These are phyloP conservation scores for Troides oblongomaculatus DNA, from an alignment of 2,888 invertebrate species.

Conservation along the genomic window DNA sequence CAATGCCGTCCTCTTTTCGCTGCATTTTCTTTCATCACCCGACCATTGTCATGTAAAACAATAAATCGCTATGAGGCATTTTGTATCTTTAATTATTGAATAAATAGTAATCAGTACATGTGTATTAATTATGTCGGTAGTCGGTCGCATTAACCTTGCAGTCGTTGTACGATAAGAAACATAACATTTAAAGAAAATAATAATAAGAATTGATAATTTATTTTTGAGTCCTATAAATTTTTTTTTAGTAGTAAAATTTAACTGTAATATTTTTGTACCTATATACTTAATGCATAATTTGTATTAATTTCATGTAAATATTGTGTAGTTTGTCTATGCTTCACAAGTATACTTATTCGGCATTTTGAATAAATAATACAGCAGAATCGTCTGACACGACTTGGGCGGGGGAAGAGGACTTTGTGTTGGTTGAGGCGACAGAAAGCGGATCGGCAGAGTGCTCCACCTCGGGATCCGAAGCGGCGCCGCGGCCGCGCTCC, in stretches of 20 bases:
- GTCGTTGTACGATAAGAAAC: neutral
- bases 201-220: too few species aligned
- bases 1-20: slow-evolving; percentile 19
- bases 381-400: slow-evolving; percentile 72
- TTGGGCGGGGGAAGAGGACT: slow-evolving; percentile 89
- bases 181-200: neutral
- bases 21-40: slow-evolving; percentile 11
- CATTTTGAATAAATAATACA: slow-evolving; percentile 33
- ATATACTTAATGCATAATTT: neutral
- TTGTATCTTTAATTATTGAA: slow-evolving; percentile 10
- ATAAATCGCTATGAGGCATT: neutral
- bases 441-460: slow-evolving; percentile 79
- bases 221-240: neutral
- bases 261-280: neutral
- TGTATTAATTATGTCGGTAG: neutral
- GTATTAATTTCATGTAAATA: neutral
- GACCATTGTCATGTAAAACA: slow-evolving; percentile 20
- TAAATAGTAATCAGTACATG: neutral
- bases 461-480: slow-evolving; percentile 64
- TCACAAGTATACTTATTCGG: too few species aligned
- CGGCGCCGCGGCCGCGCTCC: slow-evolving; percentile 66
- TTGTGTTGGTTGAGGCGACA: slow-evolving; percentile 88
- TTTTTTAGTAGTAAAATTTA: neutral
- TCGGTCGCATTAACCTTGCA: neutral
- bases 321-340: too few species aligned